A percentile compares a stretch with the other conserved stretches of the same genome.
Evolutionary conservation across 2,797 vertebrate genomes (phyloP).

Genomic region (Synanceia verrucosa): DNA sequence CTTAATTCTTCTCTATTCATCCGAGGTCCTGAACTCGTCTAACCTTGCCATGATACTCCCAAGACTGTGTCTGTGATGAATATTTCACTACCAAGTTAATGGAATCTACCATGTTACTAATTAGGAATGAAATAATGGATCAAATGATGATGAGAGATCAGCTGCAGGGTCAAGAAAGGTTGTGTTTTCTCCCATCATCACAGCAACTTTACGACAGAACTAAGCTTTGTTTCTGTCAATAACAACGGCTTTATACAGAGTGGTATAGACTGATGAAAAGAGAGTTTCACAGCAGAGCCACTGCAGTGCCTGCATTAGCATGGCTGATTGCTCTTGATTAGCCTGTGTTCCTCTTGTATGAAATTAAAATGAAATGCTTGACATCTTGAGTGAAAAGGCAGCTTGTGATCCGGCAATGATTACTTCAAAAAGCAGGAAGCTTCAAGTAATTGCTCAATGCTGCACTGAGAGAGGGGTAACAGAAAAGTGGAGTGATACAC

Average conservation of each 20-base stretch:
- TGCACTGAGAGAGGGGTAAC: constrained; percentile 23
- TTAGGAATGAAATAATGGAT: constrained; percentile 66
- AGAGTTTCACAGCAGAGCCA: neutral
- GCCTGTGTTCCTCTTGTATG: constrained; percentile 30
- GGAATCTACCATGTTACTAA: constrained; percentile 53
- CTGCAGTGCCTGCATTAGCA: constrained; percentile 10
- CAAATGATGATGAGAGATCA: constrained; percentile 22
- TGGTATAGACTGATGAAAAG: neutral
- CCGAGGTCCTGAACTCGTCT: constrained; percentile 13
- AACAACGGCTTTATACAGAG: constrained; percentile 5
- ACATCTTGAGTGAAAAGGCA: constrained; percentile 52
- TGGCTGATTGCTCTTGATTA: constrained; percentile 50
- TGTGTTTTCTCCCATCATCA: constrained; percentile 11
- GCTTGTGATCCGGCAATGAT: constrained; percentile 50
- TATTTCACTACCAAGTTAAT: constrained; percentile 67
- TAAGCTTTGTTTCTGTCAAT: constrained; percentile 36
- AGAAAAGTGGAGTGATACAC: constrained; percentile 54
- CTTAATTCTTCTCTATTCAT: constrained; percentile 5
- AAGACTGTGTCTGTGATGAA: constrained; percentile 47
- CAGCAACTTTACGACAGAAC: constrained; percentile 32
- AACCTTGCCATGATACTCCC: constrained; percentile 28
- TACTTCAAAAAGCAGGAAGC: constrained; percentile 56
- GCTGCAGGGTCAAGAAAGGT: neutral
- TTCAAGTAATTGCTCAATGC: constrained; percentile 52
- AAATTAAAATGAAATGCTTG: constrained; percentile 57